Evolutionary conservation across 2,797 vertebrate genomes (phyloP).

Genomic region (Enteromius unitaeniatus): DNA sequence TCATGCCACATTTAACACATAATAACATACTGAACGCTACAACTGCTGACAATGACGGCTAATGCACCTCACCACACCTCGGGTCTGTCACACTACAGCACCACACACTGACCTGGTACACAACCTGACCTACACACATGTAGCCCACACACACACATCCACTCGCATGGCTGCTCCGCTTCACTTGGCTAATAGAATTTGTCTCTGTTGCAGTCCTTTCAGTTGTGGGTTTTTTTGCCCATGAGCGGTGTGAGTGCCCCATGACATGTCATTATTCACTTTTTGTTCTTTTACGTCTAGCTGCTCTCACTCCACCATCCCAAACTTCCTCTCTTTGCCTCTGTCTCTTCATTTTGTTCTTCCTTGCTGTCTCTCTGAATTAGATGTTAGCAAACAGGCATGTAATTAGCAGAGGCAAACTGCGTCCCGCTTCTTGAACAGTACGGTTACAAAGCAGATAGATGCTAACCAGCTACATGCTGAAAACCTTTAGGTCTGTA

Average conservation of each 20-base stretch:
- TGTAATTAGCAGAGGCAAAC: constrained; percentile 28
- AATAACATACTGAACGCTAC: neutral
- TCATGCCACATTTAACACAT: constrained; percentile 12
- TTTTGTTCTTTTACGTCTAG: constrained; percentile 34
- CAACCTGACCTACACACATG: constrained; percentile 27
- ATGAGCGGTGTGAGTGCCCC: constrained; percentile 26
- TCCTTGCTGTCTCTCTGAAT: constrained; percentile 29
- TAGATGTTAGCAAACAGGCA: constrained; percentile 39
- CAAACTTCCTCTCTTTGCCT: neutral
- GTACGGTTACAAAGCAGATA: neutral
- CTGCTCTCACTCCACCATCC: constrained; percentile 6
- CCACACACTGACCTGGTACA: neutral
- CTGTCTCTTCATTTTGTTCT: neutral
- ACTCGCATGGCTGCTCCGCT: constrained; percentile 32
- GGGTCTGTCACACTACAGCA: neutral
- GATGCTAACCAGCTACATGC: constrained; percentile 9
- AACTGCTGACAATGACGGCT: neutral
- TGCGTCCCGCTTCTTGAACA: constrained; percentile 17
- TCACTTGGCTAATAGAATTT: constrained; percentile 63
- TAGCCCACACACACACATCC: constrained; percentile 8
- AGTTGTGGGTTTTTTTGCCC: constrained; percentile 54
- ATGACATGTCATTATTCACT: constrained; percentile 63
- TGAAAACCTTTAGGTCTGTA: constrained; percentile 16
- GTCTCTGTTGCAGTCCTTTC: constrained; percentile 60
- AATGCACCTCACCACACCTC: neutral